Percentiles rank a stretch among this genome's conserved stretches.
phyloP scores from a whole-genome alignment of 2,888 invertebrate genomes.

The Eurytoma californica region DNA sequence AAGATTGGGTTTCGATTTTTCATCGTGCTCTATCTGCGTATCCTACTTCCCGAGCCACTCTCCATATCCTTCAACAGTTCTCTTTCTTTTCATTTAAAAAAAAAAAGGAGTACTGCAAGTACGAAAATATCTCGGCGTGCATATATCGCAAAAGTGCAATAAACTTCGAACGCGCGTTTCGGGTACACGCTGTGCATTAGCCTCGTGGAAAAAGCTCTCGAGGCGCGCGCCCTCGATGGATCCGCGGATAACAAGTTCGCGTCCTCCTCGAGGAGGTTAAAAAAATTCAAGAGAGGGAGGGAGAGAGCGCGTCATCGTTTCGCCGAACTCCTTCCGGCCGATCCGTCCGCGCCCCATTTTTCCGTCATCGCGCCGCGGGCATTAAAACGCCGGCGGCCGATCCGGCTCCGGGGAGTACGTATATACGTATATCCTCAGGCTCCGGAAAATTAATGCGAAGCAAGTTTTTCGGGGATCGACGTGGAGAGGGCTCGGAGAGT shows the following conservation, averaged over 20 bases:
- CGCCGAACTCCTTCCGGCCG: slow-evolving; percentile 16
- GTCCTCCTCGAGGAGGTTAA: slow-evolving; percentile 4
- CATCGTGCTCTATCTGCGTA: no score
- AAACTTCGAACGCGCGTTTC: neutral
- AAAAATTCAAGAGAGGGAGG: neutral
- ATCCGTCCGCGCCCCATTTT: slow-evolving; percentile 16
- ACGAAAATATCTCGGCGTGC: neutral
- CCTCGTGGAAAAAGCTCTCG: neutral
- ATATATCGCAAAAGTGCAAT: neutral
- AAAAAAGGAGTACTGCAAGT: no score
- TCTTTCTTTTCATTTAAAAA: no score
- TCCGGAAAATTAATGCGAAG: no score
- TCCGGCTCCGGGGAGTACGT: slow-evolving; percentile 1
- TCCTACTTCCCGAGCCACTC: no score
- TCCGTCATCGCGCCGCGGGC: slow-evolving; percentile 32
- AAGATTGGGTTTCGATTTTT: no score
- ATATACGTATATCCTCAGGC: no score
- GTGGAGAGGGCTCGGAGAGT: no score
- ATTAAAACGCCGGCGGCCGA: slow-evolving; percentile 22
- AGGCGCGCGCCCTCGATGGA: neutral
- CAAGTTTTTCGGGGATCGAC: no score
- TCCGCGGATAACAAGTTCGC: neutral
- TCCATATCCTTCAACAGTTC: no score
- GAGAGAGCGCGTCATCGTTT: neutral
- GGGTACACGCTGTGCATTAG: no score